Evolutionary conservation across 2,888 invertebrate species (phyloP), one percentile per base, ranked within the genome.

Genomic region (Tanypteryx hageni): DNA sequence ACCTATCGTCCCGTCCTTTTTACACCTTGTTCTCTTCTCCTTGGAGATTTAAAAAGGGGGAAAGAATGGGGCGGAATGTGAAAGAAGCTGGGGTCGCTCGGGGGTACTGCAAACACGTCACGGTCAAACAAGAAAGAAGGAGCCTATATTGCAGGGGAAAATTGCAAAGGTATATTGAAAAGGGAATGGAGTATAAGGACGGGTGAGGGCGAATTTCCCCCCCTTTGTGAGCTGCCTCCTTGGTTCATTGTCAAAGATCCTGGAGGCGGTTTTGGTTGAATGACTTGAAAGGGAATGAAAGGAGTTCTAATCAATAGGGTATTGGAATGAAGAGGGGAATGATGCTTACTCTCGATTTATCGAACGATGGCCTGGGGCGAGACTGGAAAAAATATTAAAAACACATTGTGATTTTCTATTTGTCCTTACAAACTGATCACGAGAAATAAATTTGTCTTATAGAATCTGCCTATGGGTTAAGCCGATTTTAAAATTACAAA

Each of bases 161-260:
- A 56, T 83, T 13, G 83, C 56, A 83, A 16, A 83, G 83, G 56
- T 83, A 83, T 83, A 83, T 83, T 83, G 56, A 83, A 83, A 56
- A 7, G 83, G 83, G 27, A 56, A 44, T 44, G 44, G 44, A 44
- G 5, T 44, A 44, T 44, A 44, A 44, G 44, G 44, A 5, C 44
- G 44, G 44, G 1, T 44, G 44, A 44, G 44, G 44, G 44, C 44
- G 44, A 44, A 44, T 44, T 44, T 44, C 5, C 44, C 44, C 1
- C 44, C 5, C 44, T 44, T 44, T 44, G 44, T 44, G 44, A 44
- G 44, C 44, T 44, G 44, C 1, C 44, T 44, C 44, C 44, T 44
- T 44, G 44, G 44, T 44, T 44, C 44, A 44, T 44, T 44, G 44
- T 44, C 44, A 9, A 9, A 56, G 16, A 83, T 56, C 83, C 83